Percentiles rank a stretch among this genome's conserved stretches.
phyloP scores from a whole-genome alignment of 2,888 invertebrate species.

The Drosophila anomalipes region DNA sequence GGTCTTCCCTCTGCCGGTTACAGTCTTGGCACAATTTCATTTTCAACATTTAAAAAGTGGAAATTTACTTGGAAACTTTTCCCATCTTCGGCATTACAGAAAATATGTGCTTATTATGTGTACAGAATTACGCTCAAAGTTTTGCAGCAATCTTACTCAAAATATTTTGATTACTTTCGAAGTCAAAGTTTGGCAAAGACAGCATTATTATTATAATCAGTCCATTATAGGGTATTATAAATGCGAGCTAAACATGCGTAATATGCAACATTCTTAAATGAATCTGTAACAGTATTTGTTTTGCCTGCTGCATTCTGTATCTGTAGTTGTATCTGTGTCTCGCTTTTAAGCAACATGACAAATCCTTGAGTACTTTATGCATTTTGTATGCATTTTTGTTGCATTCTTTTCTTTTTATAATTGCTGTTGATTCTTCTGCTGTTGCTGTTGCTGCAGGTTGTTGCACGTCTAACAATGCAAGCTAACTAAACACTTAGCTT shows the following conservation, averaged over 20 bases:
- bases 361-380: slow-evolving; percentile 73
- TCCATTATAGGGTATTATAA: slow-evolving; percentile 5
- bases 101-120: not conserved
- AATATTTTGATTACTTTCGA: not conserved
- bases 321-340: slow-evolving; percentile 34
- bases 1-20: not conserved
- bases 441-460: slow-evolving; percentile 62
- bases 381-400: slow-evolving; percentile 58
- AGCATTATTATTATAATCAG: not conserved
- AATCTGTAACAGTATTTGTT: slow-evolving; percentile 38
- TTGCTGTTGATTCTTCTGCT: slow-evolving; percentile 66
- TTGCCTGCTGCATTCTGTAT: slow-evolving; percentile 16
- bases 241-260: not conserved
- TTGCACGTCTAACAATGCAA: slow-evolving; percentile 79
- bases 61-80: not conserved
- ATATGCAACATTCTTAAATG: slow-evolving; percentile 3
- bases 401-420: slow-evolving; percentile 43
- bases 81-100: not conserved
- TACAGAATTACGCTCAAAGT: not conserved
- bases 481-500: slow-evolving; percentile 52
- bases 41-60: not conserved
- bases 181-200: not conserved
- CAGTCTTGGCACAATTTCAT: not conserved
- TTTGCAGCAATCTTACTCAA: not conserved
- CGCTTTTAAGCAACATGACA: slow-evolving; percentile 38